Base-by-base conservation (phyloP, 2,113 vertebrate species). In the Trinectes maculatus region DNA sequence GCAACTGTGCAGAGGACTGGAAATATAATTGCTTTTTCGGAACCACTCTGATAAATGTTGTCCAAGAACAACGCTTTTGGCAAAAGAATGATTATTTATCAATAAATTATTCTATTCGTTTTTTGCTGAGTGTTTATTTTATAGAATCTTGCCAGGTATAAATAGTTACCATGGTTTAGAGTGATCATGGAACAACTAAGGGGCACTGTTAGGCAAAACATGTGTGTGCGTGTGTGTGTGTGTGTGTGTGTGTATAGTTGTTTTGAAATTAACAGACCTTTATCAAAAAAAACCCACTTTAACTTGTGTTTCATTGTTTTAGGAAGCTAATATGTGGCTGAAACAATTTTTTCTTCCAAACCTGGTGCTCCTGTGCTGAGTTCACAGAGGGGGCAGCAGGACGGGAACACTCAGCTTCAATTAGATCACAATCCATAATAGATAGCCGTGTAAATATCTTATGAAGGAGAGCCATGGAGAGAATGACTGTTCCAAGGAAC, bases 381-480 rank as follows among this genome's bases (percentile, higher is more conserved):
- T 91, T 93, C 90, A 90, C 16, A 21, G 60, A 76, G 73, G 72
- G 91, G 94, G 74, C 89, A 90, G 74, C 89, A 90, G 39, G 79
- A 85, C 69, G 79, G 90, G 90, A 89, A 85, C 92, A 93, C 90
- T 93, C 90, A 89, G 83, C 85, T 86, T 91, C 92, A 91, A 91
- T 94, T 88, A 93, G 91, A 92, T 93, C 91, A 92, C 65, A 81
- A 91, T 84, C 82, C 73, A 90, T 93, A 81, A 93, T 91, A 72
- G 82, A 93, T 92, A 84, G 22, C 52, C 31, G 43, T 70, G 83
- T 93, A 83, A 93, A 93, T 93, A 92, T 92, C 74, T 89, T 82
- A 93, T 92, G 84, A 88, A 77, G 71, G 70, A 59, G 71, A 70
- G 89, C 85, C 63, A 92, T 91, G 87, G 86, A 93, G 91, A 87